Base-by-base conservation (phyloP, 2,113 vertebrate genomes). In the Tragulus kanchil region DNA sequence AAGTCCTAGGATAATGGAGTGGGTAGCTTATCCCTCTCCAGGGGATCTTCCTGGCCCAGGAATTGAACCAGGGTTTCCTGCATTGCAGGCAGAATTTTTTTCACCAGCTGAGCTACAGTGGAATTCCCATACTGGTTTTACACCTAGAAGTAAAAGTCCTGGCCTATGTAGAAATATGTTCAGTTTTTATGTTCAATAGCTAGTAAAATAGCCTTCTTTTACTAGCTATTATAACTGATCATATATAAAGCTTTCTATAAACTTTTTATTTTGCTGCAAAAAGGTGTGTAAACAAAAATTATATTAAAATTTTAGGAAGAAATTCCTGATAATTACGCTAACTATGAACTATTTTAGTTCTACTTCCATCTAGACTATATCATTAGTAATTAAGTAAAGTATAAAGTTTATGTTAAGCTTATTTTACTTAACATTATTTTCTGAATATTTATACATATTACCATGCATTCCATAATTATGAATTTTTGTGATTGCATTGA, bases 401-500 rank as follows among this genome's bases (percentile, higher is more conserved):
- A 42, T 21, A 25, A 15, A 2, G 0, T 59, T 82, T 95, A 5
- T 77, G n/a, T 50, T 89, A 94, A 75, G 3, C 12, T 54, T 79
- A 91, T 90, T 64, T 65, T 62, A 36, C 6, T 86, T 78, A 62
- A 82, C 13, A 85, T 88, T 52, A 91, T 85, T 79, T 62, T 89
- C 52, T 85, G 36, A 79, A 54, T 87, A 89, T 83, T 75, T 85
- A 31, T 69, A 23, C 7, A 36, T 87, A 71, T 48, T 71, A 89
- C 13, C 84, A 2, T 61, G 52, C 23, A 83, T 92, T 77, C 85
- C 15, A 79, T 87, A 48, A 48, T 81, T 85, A n/a, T 26, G 25
- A 3, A 62, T 84, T 94, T 97, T 93, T 73, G 73, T 62, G 8
- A 89, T 17, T 89, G 8, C 3, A 71, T 42, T 64, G 45, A 94